Percentiles rank a stretch among this genome's conserved stretches.
phyloP scores from a whole-genome alignment of 2,113 vertebrate species.

The Corythornis vintsioides region DNA sequence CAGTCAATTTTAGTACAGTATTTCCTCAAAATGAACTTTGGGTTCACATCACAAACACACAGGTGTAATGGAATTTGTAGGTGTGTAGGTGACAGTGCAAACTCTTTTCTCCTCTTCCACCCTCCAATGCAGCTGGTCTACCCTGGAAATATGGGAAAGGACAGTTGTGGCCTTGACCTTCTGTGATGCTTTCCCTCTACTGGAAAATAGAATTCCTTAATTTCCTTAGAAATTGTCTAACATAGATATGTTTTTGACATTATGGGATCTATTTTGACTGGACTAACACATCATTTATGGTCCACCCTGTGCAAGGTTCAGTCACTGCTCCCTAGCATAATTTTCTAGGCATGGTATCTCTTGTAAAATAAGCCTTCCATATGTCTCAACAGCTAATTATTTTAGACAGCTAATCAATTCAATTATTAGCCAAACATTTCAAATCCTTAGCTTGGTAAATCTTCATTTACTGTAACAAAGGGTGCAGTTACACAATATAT shows the following conservation, averaged over 20 bases:
- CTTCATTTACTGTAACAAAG: not conserved
- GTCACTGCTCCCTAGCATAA: not conserved
- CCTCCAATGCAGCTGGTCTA: not conserved
- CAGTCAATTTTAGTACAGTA: not conserved
- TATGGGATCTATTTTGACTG: not conserved
- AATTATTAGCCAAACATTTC: slow-evolving; percentile 49
- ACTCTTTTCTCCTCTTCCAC: not conserved
- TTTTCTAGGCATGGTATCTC: not conserved
- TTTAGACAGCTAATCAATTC: slow-evolving; percentile 46
- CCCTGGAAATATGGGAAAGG: not conserved
- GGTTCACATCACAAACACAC: not conserved
- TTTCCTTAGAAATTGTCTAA: not conserved
- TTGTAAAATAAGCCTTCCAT: slow-evolving; percentile 16
- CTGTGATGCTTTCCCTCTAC: not conserved
- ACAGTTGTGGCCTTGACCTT: not conserved
- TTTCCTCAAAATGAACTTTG: not conserved
- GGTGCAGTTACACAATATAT: not conserved
- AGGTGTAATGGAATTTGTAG: not conserved
- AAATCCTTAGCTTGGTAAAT: slow-evolving; percentile 10
- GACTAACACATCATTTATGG: not conserved
- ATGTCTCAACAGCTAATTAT: slow-evolving; percentile 35
- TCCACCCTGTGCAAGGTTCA: not conserved
- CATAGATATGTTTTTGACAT: not conserved
- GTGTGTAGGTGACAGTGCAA: not conserved
- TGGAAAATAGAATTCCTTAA: not conserved